Evolutionary conservation across 1,140 invertebrate species (phyloP), one percentile per base, ranked within the genome.

Genomic region (Drosophila ficusphila): DNA sequence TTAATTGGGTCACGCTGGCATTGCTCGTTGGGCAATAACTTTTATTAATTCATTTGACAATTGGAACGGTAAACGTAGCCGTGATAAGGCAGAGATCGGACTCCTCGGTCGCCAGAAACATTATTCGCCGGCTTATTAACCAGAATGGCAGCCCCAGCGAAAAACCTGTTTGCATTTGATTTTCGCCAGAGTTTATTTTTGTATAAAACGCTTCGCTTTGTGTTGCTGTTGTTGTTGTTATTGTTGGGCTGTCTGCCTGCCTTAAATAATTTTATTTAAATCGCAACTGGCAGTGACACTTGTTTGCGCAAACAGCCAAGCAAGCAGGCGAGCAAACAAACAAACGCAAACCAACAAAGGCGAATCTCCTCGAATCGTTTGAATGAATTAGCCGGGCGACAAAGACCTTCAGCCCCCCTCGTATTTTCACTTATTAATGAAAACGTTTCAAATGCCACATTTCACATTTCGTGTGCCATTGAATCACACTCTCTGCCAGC

Each of bases 381-480:
- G 81, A 86, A 85, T 85, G 81, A 85, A 79, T 75, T 77, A 65
- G 31, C n/a, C 53, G 38, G 54, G 47, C 52, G 18, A 36, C 53
- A 16, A 12, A 36, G 39, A 46, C 42, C 42, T 16, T 46, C 42
- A 38, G 21, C 2, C 49, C 19, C 48, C 29, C 25, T 18, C 44
- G 7, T 27, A 25, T 64, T 27, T 54, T 65, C 61, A 76, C 81
- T 86, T 85, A 85, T 85, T 85, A 85, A 85, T 85, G 81, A 85
- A 85, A 86, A 72, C 81, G 76, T 72, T 76, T 86, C 76, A 60
- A 86, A 85, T 86, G 67, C 75, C 75, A 71, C 75, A 85, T 78
- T 83, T 78, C 75, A 73, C 68, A 65, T 62, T 68, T 74, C 61
- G 70, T 70, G 64, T 70, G 70, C 70, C 71, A 76, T 67, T 85